Conservation (phyloP, 2,888 invertebrate species). For the Philereme vetulata region DNA sequence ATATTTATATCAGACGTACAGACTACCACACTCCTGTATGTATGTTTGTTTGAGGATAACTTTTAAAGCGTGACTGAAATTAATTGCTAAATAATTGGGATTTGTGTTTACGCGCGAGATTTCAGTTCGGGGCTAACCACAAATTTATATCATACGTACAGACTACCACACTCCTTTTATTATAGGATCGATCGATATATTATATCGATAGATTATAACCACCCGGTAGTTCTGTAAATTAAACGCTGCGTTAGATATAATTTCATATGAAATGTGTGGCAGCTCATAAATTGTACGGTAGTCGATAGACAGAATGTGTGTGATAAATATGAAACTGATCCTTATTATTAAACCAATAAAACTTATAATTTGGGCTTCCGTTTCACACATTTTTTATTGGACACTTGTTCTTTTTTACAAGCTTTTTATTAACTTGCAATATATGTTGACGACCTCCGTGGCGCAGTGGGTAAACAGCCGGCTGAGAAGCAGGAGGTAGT, state of each 20-base stretch:
- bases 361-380: constrained; percentile 1
- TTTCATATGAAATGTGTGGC: constrained; percentile 67
- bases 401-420: too few species aligned
- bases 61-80: too few species aligned
- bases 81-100: too few species aligned
- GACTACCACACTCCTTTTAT: constrained; percentile 8
- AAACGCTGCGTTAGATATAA: constrained; percentile 59
- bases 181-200: constrained; percentile 38
- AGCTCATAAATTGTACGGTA: constrained; percentile 59
- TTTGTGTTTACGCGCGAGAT: too few species aligned
- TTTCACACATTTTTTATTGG: too few species aligned
- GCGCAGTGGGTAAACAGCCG: too few species aligned
- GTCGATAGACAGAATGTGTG: constrained; percentile 41
- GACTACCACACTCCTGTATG: not conserved
- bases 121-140: too few species aligned
- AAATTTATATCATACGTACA: not conserved
- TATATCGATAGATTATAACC: constrained; percentile 54
- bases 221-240: constrained; percentile 55
- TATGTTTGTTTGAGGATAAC: too few species aligned
- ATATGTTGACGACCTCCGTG: too few species aligned
- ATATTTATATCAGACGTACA: too few species aligned
- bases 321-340: constrained; percentile 39
- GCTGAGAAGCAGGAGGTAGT: too few species aligned
- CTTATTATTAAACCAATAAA: constrained; percentile 26
- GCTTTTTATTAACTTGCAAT: too few species aligned